A percentile compares a stretch with the other conserved stretches of the same genome.
phyloP scores from a whole-genome alignment of 2,888 invertebrate genomes.

The Ichneumoninae sp. region DNA sequence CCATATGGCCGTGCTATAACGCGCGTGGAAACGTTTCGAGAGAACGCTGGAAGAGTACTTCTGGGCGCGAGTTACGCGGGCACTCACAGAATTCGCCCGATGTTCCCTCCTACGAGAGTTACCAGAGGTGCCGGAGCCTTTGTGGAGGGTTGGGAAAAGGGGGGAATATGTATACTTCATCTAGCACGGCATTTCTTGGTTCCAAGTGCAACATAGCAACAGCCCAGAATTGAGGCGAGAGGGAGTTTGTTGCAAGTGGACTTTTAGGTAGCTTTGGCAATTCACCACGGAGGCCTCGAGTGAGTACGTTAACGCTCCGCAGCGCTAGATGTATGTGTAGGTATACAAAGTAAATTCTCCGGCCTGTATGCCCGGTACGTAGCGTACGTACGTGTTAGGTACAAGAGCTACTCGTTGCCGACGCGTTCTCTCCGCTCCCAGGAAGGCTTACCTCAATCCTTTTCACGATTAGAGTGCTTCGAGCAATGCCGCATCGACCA shows the following conservation, averaged over 20 bases:
- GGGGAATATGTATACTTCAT: constrained; percentile 44
- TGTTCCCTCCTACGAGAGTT: constrained; percentile 17
- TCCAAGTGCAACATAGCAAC: constrained; percentile 45
- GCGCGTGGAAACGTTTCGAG: constrained; percentile 49
- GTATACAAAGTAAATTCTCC: constrained; percentile 16
- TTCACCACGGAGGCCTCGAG: constrained; percentile 59
- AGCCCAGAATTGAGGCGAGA: constrained; percentile 28
- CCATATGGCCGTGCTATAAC: constrained; percentile 41
- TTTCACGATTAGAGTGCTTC: constrained; percentile 64
- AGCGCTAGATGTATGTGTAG: constrained; percentile 30
- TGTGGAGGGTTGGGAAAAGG: constrained; percentile 32
- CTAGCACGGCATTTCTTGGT: constrained; percentile 54
- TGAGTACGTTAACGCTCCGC: constrained; percentile 54
- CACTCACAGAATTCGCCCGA: constrained; percentile 52
- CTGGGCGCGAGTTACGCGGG: constrained; percentile 60
- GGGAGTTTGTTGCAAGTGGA: constrained; percentile 43
- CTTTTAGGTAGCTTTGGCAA: constrained; percentile 63
- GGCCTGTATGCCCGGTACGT: constrained; percentile 17
- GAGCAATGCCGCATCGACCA: constrained; percentile 39
- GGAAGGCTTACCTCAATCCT: constrained; percentile 61
- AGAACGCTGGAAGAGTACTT: constrained; percentile 59
- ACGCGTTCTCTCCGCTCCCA: constrained; percentile 49
- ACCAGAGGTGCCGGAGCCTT: constrained; percentile 45
- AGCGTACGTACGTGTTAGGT: constrained; percentile 20
- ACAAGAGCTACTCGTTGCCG: constrained; percentile 35